Conservation (phyloP, 2,797 vertebrate genomes). For the Xenopus petersii region DNA sequence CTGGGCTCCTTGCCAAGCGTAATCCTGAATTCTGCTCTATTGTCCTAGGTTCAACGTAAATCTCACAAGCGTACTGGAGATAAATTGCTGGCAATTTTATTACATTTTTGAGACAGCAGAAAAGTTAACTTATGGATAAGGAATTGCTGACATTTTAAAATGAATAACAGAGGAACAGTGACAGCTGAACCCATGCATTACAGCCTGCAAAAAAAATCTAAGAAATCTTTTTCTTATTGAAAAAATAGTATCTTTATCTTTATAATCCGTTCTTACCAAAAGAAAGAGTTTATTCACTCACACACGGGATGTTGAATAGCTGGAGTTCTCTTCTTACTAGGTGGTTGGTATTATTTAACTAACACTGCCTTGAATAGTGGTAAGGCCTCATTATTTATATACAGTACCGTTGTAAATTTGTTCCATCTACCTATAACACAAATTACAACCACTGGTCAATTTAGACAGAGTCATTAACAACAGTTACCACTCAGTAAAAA, state of each 20-base stretch:
- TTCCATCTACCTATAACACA: too few relatives aligned
- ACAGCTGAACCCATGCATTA: conserved; percentile 37
- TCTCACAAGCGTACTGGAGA: conserved; percentile 35
- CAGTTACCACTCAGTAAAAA: too few relatives aligned
- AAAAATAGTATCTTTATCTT: conserved; percentile 16
- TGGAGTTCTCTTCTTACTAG: background rate
- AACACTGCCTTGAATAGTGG: too few relatives aligned
- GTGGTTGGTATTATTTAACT: background rate
- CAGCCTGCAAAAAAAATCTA: conserved; percentile 19
- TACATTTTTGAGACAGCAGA: conserved; percentile 45
- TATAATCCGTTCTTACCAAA: background rate
- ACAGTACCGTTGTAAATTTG: too few relatives aligned
- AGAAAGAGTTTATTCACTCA: background rate
- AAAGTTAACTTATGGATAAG: conserved; percentile 50
- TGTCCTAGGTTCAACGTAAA: conserved; percentile 41
- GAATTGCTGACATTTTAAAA: conserved; percentile 48
- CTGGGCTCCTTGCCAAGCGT: conserved; percentile 36
- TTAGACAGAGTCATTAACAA: too few relatives aligned
- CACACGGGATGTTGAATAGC: conserved; percentile 6
- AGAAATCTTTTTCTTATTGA: conserved; percentile 20
- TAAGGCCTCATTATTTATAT: too few relatives aligned
- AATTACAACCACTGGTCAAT: too few relatives aligned
- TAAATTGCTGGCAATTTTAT: conserved; percentile 47
- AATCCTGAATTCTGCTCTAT: conserved; percentile 40
- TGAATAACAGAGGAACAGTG: conserved; percentile 36